Percentiles rank a stretch among this genome's conserved stretches.
These are phyloP conservation scores for Umimayanthus chanpuru DNA, from an alignment of 92 coral and sea anemone genomes.

Conservation along the genomic window DNA sequence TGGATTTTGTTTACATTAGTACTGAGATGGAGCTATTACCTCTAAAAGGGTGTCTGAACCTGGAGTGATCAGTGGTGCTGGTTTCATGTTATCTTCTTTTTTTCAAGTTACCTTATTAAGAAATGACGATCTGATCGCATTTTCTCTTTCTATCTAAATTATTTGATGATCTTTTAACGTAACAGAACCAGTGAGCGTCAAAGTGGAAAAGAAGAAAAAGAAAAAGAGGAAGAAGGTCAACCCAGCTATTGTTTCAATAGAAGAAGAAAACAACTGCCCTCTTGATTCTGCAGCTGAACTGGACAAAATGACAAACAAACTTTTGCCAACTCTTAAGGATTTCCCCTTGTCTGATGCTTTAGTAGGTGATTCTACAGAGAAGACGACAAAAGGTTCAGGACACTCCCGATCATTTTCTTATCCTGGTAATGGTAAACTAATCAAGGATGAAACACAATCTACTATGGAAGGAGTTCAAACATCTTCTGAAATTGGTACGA, in stretches of 20 bases:
- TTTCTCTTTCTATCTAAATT: neutral
- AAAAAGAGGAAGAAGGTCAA: slow-evolving; percentile 76
- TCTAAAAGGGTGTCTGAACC: too few relatives aligned
- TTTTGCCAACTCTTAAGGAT: slow-evolving; percentile 24
- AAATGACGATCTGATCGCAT: too few relatives aligned
- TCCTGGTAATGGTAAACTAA: slow-evolving; percentile 58
- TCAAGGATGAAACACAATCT: neutral
- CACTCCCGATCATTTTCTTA: slow-evolving; percentile 66
- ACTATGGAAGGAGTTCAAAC: neutral
- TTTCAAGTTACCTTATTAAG: too few relatives aligned
- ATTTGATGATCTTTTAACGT: neutral
- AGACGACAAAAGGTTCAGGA: slow-evolving; percentile 32
- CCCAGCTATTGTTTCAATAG: slow-evolving; percentile 85
- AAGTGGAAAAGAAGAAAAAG: slow-evolving; percentile 75
- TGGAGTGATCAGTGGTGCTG: too few relatives aligned
- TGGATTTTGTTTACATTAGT: too few relatives aligned
- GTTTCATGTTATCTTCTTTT: too few relatives aligned
- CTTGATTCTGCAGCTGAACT: slow-evolving; percentile 1
- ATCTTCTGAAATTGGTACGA: slow-evolving; percentile 1
- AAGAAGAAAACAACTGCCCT: slow-evolving; percentile 55
- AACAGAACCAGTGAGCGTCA: slow-evolving; percentile 41
- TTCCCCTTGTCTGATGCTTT: slow-evolving; percentile 59
- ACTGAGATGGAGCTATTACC: too few relatives aligned
- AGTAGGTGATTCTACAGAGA: slow-evolving; percentile 1
- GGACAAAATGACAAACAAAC: neutral